A percentile compares a stretch with the other conserved stretches of the same genome.
These are phyloP conservation scores for Aphaenogaster ashmeadi DNA, from an alignment of 1,140 invertebrate genomes.

Conservation along the genomic window DNA sequence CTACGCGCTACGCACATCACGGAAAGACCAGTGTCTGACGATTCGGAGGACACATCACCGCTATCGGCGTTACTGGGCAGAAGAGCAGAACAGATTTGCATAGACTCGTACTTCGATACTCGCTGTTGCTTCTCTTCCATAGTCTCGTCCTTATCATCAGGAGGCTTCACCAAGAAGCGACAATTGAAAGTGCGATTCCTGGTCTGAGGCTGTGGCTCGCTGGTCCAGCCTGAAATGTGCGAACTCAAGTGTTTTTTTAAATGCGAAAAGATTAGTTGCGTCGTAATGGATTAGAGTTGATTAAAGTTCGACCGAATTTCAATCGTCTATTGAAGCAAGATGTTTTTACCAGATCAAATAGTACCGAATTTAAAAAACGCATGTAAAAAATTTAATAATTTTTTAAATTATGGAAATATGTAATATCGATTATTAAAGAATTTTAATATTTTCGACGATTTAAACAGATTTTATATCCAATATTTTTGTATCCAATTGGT, in stretches of 20 bases:
- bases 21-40: constrained; percentile 89
- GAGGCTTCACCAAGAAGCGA: constrained; percentile 95
- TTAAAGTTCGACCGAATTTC: not conserved
- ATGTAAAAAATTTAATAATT: not conserved
- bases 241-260: not conserved
- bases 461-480: not conserved
- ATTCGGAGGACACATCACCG: constrained; percentile 87
- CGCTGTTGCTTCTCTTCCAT: constrained; percentile 94
- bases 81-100: constrained; percentile 90
- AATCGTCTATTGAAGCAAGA: not conserved
- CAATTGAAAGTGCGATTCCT: constrained; percentile 92
- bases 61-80: constrained; percentile 87
- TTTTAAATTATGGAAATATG: not conserved
- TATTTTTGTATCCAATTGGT: not conserved
- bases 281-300: not conserved
- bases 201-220: constrained; percentile 86
- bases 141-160: constrained; percentile 91
- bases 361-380: not conserved
- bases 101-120: constrained; percentile 91
- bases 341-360: not conserved
- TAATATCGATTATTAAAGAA: not conserved
- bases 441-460: not conserved
- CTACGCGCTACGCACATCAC: constrained; percentile 95
- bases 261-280: not conserved
- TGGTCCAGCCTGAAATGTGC: constrained; percentile 86